Evolutionary conservation across 1,140 invertebrate species (phyloP), one percentile per base, ranked within the genome.

Genomic region (Drosophila santomea): DNA sequence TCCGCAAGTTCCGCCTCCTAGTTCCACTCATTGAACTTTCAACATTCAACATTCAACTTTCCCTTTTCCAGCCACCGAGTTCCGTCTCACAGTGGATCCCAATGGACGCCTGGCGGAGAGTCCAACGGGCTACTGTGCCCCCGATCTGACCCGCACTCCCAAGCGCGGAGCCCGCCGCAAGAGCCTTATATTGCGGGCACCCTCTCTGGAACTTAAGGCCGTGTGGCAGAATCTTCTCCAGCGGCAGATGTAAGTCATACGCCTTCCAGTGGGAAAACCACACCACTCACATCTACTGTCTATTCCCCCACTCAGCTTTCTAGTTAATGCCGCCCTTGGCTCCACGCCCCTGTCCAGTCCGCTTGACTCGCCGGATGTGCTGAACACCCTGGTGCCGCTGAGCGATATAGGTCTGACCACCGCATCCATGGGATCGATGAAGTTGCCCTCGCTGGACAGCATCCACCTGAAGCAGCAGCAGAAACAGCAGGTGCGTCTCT

Each of bases 171-270:
- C 93, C 0, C 93, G 95, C 48, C 94, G 95, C 72, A 93, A 96
- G 78, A 95, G 96, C 4, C 92, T 97, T 3, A 94, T 96, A 0
- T 91, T 97, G 10, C 93, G 96, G 32, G 96, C 97, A 1, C 96
- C 96, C 0, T 97, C 95, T 1, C 94, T 95, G 41, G 97, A 97
- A 91, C 92, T 97, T 7, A 97, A 97, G 90, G 96, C 96, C 17
- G 96, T 97, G 2, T 97, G 97, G 97, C 96, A 97, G 91, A 97
- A 97, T 83, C 93, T 97, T n/a, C 93, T 97, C 11, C 96, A 97
- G 78, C 93, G 96, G 63, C 97, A 97, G 93, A 97, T 97, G 96
- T 97, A 93, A 95, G 95, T 35, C 8, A 20, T 17, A 8, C 23
- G 5, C 8, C 4, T 10, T 10, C 43, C 15, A 8, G 8, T 11